These are phyloP conservation scores for Hystrix brachyura DNA, from an alignment of 2,113 vertebrate genomes.

Conservation along the genomic window DNA sequence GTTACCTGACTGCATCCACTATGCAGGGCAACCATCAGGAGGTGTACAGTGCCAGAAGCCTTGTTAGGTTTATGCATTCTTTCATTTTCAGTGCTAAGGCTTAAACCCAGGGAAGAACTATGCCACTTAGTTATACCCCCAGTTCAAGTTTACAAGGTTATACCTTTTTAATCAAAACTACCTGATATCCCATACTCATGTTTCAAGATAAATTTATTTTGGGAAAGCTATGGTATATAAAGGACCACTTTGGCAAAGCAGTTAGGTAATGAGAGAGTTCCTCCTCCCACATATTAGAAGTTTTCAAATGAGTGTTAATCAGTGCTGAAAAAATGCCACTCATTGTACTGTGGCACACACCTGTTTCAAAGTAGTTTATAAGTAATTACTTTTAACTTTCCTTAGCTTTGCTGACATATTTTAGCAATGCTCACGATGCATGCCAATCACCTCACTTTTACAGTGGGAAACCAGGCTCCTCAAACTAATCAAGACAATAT, in stretches of 20 bases:
- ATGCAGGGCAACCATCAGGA: neutral
- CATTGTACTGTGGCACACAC: slow-evolving; percentile 59
- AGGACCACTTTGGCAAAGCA: slow-evolving; percentile 57
- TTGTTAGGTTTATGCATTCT: neutral
- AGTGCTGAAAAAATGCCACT: slow-evolving; percentile 72
- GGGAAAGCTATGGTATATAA: slow-evolving; percentile 59
- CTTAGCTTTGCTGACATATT: slow-evolving; percentile 67
- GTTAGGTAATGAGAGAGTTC: slow-evolving; percentile 59
- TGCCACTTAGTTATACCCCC: neutral
- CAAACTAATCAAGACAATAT: neutral
- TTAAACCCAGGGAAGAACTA: neutral
- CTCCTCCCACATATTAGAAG: slow-evolving; percentile 59
- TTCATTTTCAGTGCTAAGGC: neutral
- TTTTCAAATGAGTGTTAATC: slow-evolving; percentile 78
- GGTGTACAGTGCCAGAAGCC: neutral
- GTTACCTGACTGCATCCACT: neutral
- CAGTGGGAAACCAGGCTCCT: slow-evolving; percentile 40
- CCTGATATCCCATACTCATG: neutral
- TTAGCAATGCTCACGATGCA: slow-evolving; percentile 68
- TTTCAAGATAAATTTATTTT: slow-evolving; percentile 56
- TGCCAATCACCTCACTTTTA: slow-evolving; percentile 63
- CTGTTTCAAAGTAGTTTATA: slow-evolving; percentile 66
- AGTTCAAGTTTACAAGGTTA: neutral
- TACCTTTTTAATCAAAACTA: neutral
- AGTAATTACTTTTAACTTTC: slow-evolving; percentile 68